Conservation (phyloP, 2,888 invertebrate species). For the Gasteruption jaculator region DNA sequence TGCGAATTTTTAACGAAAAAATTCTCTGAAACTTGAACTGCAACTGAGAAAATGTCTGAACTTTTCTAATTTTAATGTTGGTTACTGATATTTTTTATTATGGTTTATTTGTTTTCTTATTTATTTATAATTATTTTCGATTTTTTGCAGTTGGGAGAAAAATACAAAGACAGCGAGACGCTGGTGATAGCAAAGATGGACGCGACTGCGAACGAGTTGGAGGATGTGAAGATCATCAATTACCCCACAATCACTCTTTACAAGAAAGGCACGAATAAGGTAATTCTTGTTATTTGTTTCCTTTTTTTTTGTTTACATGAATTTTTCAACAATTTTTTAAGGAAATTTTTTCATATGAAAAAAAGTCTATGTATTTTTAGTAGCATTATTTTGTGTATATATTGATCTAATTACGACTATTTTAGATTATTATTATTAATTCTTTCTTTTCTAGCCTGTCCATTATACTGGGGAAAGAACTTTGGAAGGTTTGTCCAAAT, state of each 20-base stretch:
- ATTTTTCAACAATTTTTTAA: no score
- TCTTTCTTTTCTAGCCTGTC: constrained; percentile 55
- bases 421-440: constrained; percentile 1
- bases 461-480: constrained; percentile 96
- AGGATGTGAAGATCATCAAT: constrained; percentile 89
- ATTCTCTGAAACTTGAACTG: no score
- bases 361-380: constrained; percentile 2
- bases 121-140: constrained; percentile 7
- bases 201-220: constrained; percentile 95
- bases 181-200: constrained; percentile 98
- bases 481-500: constrained; percentile 86
- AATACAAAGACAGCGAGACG: constrained; percentile 77
- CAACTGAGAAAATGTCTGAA: constrained; percentile 1
- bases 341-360: constrained; percentile 3
- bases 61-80: background rate
- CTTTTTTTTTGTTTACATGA: constrained; percentile 3
- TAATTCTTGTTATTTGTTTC: constrained; percentile 40
- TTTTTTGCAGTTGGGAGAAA: constrained; percentile 75
- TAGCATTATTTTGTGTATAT: constrained; percentile 15
- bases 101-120: constrained; percentile 2
- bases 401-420: no score
- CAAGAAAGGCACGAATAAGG: constrained; percentile 87
- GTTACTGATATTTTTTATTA: background rate
- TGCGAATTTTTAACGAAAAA: constrained; percentile 2
- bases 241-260: constrained; percentile 95